Evolutionary conservation across 2,113 vertebrate genomes (phyloP), one percentile per base, ranked within the genome.

Genomic region (Hemibagrus wyckioides): DNA sequence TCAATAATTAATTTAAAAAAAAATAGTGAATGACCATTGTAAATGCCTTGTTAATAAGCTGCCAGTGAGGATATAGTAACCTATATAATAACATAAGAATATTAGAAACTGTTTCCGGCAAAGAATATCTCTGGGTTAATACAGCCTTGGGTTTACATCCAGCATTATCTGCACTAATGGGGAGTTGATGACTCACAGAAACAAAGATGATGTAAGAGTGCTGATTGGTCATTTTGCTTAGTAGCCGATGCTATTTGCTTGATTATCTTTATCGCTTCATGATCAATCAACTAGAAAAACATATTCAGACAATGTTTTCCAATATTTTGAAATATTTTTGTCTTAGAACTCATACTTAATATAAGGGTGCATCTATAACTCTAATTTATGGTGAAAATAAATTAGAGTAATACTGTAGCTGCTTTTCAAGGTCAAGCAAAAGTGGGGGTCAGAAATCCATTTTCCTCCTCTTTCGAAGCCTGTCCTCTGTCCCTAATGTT

Each of bases 381-480:
- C 19, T 80, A n/a, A 36, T 56, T 39, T 57, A 71, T 59, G 77
- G 54, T 36, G 48, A 67, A 67, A 67, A 33, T 67, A 13, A 6
- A n/a, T 65, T 30, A 30, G 13, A 39, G 33, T 71, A 33, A 39
- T 21, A 21, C 6, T 54, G 44, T 73, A 57, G 23, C 33, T 80
- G 50, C 10, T 65, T 28, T 28, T 69, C n/a, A 85, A 87, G 63
- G 59, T 50, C 41, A 80, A 48, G n/a, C 23, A 56, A 65, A n/a
- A 80, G 89, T 61, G 85, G 89, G 91, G 87, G 87, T 90, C 85
- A 89, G 91, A 92, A 90, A 88, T 50, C 87, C 89, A 93, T 91
- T 86, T 85, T 90, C 90, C 89, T 88, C 79, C 81, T 83, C 69
- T 56, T 8, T 91, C 39, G 39, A 52, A 83, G 75, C 33, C n/a